Conservation (phyloP, 2,888 invertebrate genomes). For the Penaeus monodon region DNA sequence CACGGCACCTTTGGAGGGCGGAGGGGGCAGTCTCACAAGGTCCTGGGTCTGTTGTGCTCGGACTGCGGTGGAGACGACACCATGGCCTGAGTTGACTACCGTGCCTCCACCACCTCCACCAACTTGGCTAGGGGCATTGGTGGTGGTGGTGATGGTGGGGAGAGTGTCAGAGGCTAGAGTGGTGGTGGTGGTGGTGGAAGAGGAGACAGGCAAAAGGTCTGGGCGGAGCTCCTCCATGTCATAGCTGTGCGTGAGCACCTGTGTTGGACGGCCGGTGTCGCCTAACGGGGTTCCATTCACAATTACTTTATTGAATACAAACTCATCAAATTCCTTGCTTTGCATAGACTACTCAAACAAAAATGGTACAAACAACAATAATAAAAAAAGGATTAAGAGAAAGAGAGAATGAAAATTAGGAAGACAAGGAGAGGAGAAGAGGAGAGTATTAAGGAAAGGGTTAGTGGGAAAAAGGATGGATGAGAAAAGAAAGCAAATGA, state of each 20-base stretch:
- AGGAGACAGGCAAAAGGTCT: constrained; percentile 61
- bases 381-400: too few species aligned
- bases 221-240: constrained; percentile 65
- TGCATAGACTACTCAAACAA: not conserved
- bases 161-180: constrained; percentile 30
- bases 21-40: constrained; percentile 51
- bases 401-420: too few species aligned
- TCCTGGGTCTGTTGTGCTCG: constrained; percentile 50
- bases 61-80: constrained; percentile 46
- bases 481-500: too few species aligned
- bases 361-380: too few species aligned
- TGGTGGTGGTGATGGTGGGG: constrained; percentile 31
- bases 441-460: too few species aligned
- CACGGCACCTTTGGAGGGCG: constrained; percentile 61
- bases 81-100: constrained; percentile 36
- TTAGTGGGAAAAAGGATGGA: too few species aligned
- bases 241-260: constrained; percentile 63
- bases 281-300: constrained; percentile 45
- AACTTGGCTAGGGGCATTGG: constrained; percentile 6
- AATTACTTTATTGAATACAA: not conserved
- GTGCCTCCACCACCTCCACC: constrained; percentile 43
- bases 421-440: too few species aligned
- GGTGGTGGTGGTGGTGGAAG: constrained; percentile 17
- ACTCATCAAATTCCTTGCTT: not conserved
- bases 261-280: constrained; percentile 62